A percentile compares a stretch with the other conserved stretches of the same genome.
phyloP scores from a whole-genome alignment of 2,888 invertebrate species.

The Leptinotarsa tumamoca region DNA sequence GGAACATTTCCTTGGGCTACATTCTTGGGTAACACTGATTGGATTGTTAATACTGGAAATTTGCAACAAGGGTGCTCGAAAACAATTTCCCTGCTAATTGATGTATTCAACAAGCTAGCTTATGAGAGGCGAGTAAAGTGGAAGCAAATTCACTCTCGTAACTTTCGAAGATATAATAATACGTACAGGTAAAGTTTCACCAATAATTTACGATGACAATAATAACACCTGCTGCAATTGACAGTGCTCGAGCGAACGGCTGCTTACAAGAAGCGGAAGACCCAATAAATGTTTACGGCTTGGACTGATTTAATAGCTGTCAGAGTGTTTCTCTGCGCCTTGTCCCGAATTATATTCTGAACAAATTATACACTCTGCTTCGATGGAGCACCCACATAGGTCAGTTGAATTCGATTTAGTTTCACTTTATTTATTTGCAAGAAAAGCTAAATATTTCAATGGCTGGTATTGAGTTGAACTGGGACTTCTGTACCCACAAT shows the following conservation, averaged over 20 bases:
- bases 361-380: neutral
- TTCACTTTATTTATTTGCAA: neutral
- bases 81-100: conserved; percentile 14
- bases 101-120: conserved; percentile 17
- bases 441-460: no score
- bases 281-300: conserved; percentile 23
- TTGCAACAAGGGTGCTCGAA: neutral
- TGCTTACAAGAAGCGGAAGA: conserved; percentile 16
- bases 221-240: conserved; percentile 67
- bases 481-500: no score
- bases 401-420: neutral
- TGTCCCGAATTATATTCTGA: neutral
- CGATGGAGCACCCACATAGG: neutral
- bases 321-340: conserved; percentile 5
- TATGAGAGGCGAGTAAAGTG: conserved; percentile 15
- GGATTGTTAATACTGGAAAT: neutral
- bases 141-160: conserved; percentile 58
- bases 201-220: conserved; percentile 66
- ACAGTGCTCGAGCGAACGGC: conserved; percentile 41
- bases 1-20: no score
- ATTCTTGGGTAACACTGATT: neutral
- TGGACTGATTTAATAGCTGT: conserved; percentile 21
- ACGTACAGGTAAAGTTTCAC: conserved; percentile 65
- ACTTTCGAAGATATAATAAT: conserved; percentile 61
- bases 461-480: no score